Conservation (phyloP, 2,888 invertebrate species). For the Dione juno region DNA sequence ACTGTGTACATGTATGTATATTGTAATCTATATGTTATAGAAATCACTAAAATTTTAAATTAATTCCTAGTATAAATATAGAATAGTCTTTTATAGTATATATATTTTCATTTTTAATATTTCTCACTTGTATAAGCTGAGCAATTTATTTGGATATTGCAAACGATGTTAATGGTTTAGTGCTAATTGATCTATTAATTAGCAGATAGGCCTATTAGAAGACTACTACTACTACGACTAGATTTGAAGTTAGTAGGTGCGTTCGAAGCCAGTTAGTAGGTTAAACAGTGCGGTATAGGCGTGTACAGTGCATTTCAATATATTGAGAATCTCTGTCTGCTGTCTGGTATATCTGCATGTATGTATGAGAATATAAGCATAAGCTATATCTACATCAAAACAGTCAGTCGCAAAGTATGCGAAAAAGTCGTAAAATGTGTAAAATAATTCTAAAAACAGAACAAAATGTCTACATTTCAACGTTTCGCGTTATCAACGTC, state of each 20-base stretch:
- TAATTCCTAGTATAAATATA: too few species aligned
- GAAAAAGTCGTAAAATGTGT: too few species aligned
- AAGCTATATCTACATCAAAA: not conserved
- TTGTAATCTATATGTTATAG: not conserved
- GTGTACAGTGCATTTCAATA: conserved; percentile 37
- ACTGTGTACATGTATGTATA: too few species aligned
- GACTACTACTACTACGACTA: too few species aligned
- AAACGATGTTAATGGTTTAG: not conserved
- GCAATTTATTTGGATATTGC: too few species aligned
- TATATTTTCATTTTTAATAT: too few species aligned
- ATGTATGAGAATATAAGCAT: not conserved
- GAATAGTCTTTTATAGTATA: too few species aligned
- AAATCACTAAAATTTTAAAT: not conserved
- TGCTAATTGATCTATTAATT: not conserved
- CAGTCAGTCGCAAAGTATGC: too few species aligned
- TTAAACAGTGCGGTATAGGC: conserved; percentile 26
- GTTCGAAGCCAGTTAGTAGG: conserved; percentile 9
- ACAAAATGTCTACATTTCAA: not conserved
- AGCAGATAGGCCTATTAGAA: not conserved
- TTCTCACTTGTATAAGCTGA: too few species aligned
- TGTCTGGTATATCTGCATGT: conserved; percentile 10
- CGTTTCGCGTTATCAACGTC: not conserved
- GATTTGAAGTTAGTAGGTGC: conserved; percentile 10
- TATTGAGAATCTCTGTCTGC: conserved; percentile 43
- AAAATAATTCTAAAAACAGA: too few species aligned